Base-by-base conservation (phyloP, 2,113 vertebrate species). In the Caloenas nicobarica region DNA sequence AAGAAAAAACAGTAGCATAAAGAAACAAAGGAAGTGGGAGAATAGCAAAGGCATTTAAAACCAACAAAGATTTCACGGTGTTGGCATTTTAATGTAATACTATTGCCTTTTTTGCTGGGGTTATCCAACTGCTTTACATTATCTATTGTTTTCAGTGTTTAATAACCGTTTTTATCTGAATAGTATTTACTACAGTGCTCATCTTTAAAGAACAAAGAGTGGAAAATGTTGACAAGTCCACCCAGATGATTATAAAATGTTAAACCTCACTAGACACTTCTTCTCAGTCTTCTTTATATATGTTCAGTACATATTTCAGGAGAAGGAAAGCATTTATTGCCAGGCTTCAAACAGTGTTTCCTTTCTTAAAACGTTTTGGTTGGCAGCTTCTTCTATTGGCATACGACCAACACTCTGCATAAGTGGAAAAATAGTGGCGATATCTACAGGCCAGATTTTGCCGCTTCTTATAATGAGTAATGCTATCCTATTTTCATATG, bases 381-480 rank as follows among this genome's bases (percentile, higher is more conserved):
- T 96, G 95, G 95, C 91, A 97, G 86, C 48, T 87, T 87, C 29
- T 92, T 68, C 83, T 92, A 4, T 31, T 94, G 93, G 83, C 84
- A 23, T 25, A 12, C 8, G 73, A 65, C 77, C 89, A 96, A 61
- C 7, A 48, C 10, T 86, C 77, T 40, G 48, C 11, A 10, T 57
- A 85, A 91, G 57, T 74, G 78, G 81, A 85, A 92, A 95, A 95
- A 89, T 1, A 89, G 91, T 1, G 0, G 38, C 53, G 57, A 56
- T 95, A 87, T 85, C 86, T 64, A 76, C 44, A 64, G 73, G 81
- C 48, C 70, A 85, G 91, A 87, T 69, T 95, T 91, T 92, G 66
- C 70, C 69, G 84, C 84, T 91, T 92, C 48, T 94, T 56, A 15
- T 48, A 86, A 89, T 38, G 57, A 72, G 65, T 48, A 93, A 85